These are phyloP conservation scores for Corythaixoides concolor DNA, from an alignment of 2,113 vertebrate species.

Conservation along the genomic window DNA sequence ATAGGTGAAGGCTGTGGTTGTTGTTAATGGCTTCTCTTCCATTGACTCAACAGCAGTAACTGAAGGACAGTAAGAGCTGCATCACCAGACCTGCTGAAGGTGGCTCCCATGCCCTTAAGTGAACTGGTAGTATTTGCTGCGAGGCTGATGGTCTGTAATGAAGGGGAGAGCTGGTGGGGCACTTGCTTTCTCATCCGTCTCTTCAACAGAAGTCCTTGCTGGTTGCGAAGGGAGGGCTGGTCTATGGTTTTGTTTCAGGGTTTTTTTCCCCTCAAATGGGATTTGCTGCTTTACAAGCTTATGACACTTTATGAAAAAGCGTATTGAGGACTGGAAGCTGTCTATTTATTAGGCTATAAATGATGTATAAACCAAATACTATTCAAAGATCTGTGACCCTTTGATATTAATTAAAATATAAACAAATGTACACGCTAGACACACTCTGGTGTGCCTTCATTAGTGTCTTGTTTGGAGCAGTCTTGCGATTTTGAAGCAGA, in stretches of 20 bases:
- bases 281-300: background rate
- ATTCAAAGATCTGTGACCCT: background rate
- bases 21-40: background rate
- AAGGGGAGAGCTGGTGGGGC: background rate
- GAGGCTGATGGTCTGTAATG: background rate
- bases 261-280: background rate
- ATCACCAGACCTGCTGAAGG: background rate
- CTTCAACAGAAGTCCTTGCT: background rate
- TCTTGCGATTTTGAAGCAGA: background rate
- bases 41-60: background rate
- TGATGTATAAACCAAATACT: background rate
- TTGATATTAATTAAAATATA: background rate
- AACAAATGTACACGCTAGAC: background rate
- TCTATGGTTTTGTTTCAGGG: background rate
- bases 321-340: background rate
- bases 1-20: background rate
- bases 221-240: background rate
- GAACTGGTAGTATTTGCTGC: background rate
- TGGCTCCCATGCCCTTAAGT: background rate
- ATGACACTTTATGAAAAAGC: background rate
- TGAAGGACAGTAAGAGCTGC: background rate
- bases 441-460: background rate
- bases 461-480: background rate
- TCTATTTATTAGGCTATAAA: background rate
- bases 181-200: background rate